Evolutionary conservation across 2,888 invertebrate species (phyloP).

Genomic region (Trichogramma evanescens): DNA sequence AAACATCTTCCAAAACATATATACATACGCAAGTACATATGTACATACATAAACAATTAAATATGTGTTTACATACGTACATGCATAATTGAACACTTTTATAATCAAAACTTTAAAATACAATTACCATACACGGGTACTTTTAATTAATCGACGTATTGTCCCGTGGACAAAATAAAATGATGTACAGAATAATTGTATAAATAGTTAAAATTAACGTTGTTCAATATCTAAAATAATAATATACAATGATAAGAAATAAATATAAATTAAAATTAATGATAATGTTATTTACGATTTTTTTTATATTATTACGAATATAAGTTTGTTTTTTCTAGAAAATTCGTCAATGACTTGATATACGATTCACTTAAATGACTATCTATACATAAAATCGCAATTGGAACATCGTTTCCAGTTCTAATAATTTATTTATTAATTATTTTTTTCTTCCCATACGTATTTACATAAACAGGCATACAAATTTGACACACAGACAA

Average conservation of each 20-base stretch:
- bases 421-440: not conserved
- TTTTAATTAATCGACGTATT: too few relatives aligned
- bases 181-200: conserved; percentile 10
- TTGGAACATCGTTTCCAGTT: conserved; percentile 13
- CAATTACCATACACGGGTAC: too few relatives aligned
- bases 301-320: conserved; percentile 19
- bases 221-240: not conserved
- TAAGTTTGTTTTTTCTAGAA: conserved; percentile 14
- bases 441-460: not conserved
- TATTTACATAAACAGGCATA: not conserved
- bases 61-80: too few relatives aligned
- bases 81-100: too few relatives aligned
- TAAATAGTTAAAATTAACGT: not conserved
- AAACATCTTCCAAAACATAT: too few relatives aligned
- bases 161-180: not conserved
- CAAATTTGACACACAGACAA: not conserved
- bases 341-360: conserved; percentile 18
- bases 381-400: conserved; percentile 16
- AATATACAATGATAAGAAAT: not conserved
- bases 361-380: not conserved
- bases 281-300: conserved; percentile 1
- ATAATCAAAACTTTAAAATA: too few relatives aligned
- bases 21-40: too few relatives aligned
- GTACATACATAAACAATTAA: too few relatives aligned
- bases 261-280: conserved; percentile 6